These are phyloP conservation scores for Altica lythri DNA, from an alignment of 2,888 invertebrate genomes.

Conservation along the genomic window DNA sequence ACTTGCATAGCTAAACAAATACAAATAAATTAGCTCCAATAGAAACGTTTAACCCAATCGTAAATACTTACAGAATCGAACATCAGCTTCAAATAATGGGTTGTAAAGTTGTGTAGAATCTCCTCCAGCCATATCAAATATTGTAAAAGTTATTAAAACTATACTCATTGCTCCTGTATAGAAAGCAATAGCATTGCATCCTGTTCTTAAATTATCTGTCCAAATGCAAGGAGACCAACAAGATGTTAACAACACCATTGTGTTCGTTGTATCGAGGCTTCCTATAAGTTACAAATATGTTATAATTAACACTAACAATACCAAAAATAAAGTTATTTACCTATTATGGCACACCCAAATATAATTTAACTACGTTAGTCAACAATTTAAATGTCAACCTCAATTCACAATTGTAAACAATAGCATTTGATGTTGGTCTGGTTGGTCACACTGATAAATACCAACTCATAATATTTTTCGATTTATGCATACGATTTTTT, in stretches of 20 bases:
- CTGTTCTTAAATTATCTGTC: constrained; percentile 76
- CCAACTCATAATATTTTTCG: no score
- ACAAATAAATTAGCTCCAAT: not conserved
- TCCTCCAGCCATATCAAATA: constrained; percentile 82
- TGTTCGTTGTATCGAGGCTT: no score
- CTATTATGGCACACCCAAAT: constrained; percentile 18
- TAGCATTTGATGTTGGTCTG: not conserved
- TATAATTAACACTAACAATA: no score
- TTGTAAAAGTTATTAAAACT: constrained; percentile 73
- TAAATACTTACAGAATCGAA: constrained; percentile 68
- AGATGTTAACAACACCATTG: constrained; percentile 71
- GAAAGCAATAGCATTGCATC: constrained; percentile 77
- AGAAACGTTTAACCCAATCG: not conserved
- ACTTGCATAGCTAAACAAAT: constrained; percentile 70
- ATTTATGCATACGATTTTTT: no score
- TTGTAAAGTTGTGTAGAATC: constrained; percentile 88
- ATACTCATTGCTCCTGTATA: constrained; percentile 78
- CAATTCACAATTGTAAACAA: constrained; percentile 6
- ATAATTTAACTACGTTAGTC: not conserved
- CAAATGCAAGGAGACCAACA: constrained; percentile 91
- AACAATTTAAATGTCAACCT: constrained; percentile 15
- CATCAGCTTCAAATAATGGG: constrained; percentile 87
- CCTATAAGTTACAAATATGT: no score
- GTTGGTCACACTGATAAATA: not conserved
- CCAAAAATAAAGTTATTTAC: no score